Conservation (phyloP, 2,888 invertebrate genomes). For the Eupsilia transversa region DNA sequence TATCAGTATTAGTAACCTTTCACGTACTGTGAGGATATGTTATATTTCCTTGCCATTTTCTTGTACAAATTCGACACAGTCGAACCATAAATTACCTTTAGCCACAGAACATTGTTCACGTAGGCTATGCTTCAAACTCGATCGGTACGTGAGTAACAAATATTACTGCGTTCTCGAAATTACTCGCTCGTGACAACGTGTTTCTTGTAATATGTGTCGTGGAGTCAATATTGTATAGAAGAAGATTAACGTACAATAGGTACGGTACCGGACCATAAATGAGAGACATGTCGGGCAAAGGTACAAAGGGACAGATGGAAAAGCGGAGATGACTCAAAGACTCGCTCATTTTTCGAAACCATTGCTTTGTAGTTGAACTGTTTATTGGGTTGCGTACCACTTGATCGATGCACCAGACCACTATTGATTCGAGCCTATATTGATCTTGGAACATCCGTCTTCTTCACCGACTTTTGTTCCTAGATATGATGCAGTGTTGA, state of each 20-base stretch:
- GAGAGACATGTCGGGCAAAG: background rate
- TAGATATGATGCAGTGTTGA: background rate
- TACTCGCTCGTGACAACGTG: constrained; percentile 78
- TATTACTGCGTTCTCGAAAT: constrained; percentile 76
- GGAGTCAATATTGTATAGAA: constrained; percentile 50
- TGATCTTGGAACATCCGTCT: background rate
- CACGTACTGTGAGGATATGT: constrained; percentile 19
- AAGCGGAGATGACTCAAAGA: background rate
- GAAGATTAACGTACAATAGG: constrained; percentile 40
- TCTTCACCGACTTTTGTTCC: background rate
- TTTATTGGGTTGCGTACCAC: background rate
- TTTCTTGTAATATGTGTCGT: constrained; percentile 70
- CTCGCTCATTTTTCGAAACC: constrained; percentile 2
- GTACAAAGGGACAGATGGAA: background rate
- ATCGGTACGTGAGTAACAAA: constrained; percentile 68
- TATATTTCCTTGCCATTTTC: constrained; percentile 50
- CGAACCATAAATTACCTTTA: constrained; percentile 59
- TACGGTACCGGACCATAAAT: constrained; percentile 16
- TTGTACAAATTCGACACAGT: constrained; percentile 58
- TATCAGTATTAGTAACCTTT: too few relatives aligned
- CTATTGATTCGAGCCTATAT: background rate
- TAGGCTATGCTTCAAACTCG: constrained; percentile 73
- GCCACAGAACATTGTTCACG: constrained; percentile 63
- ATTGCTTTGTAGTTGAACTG: constrained; percentile 4
- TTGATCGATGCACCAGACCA: background rate